phyloP scores from a whole-genome alignment of 2,888 invertebrate genomes.

The Argyresthia goedartella region DNA sequence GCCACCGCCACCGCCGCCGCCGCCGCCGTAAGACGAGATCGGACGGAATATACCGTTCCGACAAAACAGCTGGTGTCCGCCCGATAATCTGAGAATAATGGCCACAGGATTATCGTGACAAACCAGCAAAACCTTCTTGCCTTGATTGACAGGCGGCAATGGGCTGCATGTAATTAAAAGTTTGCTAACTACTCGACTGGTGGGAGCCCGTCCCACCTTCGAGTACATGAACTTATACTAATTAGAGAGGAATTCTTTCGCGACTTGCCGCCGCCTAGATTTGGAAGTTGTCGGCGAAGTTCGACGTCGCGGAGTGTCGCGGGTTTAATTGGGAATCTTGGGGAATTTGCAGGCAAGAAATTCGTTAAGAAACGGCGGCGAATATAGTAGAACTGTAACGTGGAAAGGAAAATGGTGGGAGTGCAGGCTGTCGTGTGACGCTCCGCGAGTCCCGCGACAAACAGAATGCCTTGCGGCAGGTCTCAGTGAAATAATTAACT shows the following conservation, averaged over 20 bases:
- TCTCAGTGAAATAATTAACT: background rate
- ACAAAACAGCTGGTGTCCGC: constrained; percentile 6
- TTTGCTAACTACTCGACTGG: constrained; percentile 32
- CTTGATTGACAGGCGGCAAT: constrained; percentile 31
- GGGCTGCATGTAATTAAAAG: constrained; percentile 50
- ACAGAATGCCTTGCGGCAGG: background rate
- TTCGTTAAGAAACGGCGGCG: constrained; percentile 21
- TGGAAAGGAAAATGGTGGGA: constrained; percentile 17
- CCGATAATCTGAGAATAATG: constrained; percentile 32
- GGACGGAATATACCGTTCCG: constrained; percentile 35
- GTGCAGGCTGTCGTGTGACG: background rate
- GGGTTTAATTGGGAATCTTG: constrained; percentile 65
- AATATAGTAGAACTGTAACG: constrained; percentile 24
- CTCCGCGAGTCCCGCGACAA: background rate
- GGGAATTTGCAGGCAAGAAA: constrained; percentile 58
- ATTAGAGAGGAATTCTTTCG: constrained; percentile 64
- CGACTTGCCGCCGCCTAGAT: constrained; percentile 45
- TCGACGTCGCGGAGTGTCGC: constrained; percentile 46
- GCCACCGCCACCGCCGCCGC: constrained; percentile 10
- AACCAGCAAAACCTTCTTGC: background rate
- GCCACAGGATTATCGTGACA: constrained; percentile 16
- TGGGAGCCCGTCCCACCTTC: constrained; percentile 19
- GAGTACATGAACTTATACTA: constrained; percentile 66
- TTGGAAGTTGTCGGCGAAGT: constrained; percentile 49
- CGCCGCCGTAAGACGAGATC: constrained; percentile 13